Base-by-base conservation (phyloP, 2,797 vertebrate species). In the Pagetopsis macropterus region DNA sequence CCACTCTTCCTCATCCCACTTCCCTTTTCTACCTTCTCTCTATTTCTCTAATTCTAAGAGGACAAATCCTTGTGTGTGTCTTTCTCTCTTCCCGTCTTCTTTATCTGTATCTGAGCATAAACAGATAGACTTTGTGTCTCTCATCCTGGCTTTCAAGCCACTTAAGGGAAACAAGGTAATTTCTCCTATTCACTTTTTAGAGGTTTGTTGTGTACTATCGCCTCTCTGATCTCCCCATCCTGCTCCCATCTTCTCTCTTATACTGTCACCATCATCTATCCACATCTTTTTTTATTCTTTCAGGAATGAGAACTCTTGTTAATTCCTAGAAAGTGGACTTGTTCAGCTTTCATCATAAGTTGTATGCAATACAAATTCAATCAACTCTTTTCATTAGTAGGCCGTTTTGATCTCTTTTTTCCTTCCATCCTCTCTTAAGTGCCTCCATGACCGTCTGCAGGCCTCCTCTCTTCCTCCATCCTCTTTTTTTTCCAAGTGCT, bases 401-500 rank as follows among this genome's bases (percentile, higher is more conserved):
- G 6, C 21, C 14, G 40, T 63, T 37, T 2, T n/a, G 16, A 4
- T 61, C 33, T 64, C 14, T 52, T 41, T 61, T 68, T 60, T 50
- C 23, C 21, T 60, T 57, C 72, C 23, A 37, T 19, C 44, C 21
- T 77, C 59, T 71, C 19, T 62, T 4, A 49, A 62, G 48, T 75
- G 45, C 27, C 57, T 64, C 49, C 10, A 8, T 69, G 60, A 3
- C 65, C 31, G 46, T 75, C 63, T 62, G 72, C 54, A 64, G 65
- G 56, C 43, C 45, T 76, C 73, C 31, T 81, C 72, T 71, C 74
- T 69, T 81, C 64, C 61, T 72, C 52, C 63, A 37, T 65, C 79
- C 68, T 74, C 70, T 65, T 62, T 72, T 79, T 84, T 72, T 79
- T 83, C 65, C 65, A 64, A 82, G 76, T 60, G 51, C 72, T 87